phyloP scores from a whole-genome alignment of 2,113 vertebrate genomes.

The Barbus barbus region DNA sequence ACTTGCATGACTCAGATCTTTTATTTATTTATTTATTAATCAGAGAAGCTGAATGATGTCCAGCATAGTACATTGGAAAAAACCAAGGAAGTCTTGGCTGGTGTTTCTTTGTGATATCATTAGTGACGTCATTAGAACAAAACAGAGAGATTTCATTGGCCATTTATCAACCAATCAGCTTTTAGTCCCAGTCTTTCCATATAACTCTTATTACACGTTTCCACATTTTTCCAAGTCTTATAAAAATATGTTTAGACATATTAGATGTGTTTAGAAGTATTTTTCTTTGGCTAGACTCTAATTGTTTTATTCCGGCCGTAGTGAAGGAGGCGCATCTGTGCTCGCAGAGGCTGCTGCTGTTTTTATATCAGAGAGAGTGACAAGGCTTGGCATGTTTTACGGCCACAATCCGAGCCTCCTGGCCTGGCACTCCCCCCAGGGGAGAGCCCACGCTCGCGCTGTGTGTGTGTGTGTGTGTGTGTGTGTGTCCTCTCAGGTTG shows the following conservation, averaged over 20 bases:
- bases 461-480: neutral
- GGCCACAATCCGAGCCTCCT: conserved; percentile 7
- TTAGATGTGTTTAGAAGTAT: neutral
- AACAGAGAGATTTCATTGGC: neutral
- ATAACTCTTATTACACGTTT: neutral
- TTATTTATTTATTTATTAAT: neutral
- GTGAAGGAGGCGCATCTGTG: conserved; percentile 6
- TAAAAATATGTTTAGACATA: neutral
- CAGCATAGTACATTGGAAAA: neutral
- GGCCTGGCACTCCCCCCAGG: neutral
- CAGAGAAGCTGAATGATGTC: neutral
- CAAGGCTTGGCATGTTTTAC: conserved; percentile 20
- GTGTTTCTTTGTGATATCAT: neutral
- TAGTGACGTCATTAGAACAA: neutral
- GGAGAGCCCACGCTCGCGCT: neutral
- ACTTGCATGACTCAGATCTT: neutral
- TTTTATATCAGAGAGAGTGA: conserved; percentile 21
- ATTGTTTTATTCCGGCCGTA: neutral
- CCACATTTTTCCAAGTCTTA: neutral
- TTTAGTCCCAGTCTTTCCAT: neutral
- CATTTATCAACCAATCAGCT: neutral
- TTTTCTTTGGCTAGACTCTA: neutral
- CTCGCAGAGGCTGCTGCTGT: conserved; percentile 9
- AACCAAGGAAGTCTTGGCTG: neutral
- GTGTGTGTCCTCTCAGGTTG: conserved; percentile 13